Base-by-base conservation (phyloP, 2,797 vertebrate genomes). In the Lacerta agilis region DNA sequence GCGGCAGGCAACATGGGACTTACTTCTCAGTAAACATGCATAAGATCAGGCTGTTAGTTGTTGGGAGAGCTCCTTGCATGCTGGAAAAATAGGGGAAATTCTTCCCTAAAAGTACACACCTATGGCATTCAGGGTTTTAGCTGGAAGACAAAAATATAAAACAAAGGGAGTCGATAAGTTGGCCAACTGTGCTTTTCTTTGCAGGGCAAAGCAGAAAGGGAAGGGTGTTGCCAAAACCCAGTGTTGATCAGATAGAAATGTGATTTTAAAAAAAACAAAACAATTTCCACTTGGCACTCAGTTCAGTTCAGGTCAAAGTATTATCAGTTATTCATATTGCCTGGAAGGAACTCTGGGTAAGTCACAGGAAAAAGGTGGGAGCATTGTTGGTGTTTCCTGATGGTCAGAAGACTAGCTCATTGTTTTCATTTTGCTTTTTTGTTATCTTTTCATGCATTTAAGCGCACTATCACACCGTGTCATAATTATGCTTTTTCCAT, bases 321-420 rank as follows among this genome's bases (percentile, higher is more conserved):
- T 96, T 97, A 97, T 97, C 93, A 94, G 97, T 98, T 98, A 98
- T 98, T 98, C 97, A 96, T 93, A 97, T 96, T 89, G 97, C 97
- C 98, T 98, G 98, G 98, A 99, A 99, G 98, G 98, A 99, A 99
- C 98, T 98, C 90, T 88, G 97, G 97, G 97, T 97, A 98, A 98
- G 97, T 96, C 95, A 97, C 98, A 98, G 99, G 98, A 99, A 99
- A 99, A 99, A 99, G 98, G 98, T 98, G 98, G 97, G 97, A 97
- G 97, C 95, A 99, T 98, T 98, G 98, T 98, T 95, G 90, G 25
- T 93, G 97, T 97, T 98, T 99, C 98, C 98, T 98, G 98, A 97
- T 97, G 97, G 97, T 95, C 95, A 88, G 93, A 94, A 92, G 94
- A 92, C 95, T 94, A 79, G 76, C 94, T 97, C 95, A 97, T 97